Conservation (phyloP, 2,888 invertebrate genomes). For the Ophioninae sp. region DNA sequence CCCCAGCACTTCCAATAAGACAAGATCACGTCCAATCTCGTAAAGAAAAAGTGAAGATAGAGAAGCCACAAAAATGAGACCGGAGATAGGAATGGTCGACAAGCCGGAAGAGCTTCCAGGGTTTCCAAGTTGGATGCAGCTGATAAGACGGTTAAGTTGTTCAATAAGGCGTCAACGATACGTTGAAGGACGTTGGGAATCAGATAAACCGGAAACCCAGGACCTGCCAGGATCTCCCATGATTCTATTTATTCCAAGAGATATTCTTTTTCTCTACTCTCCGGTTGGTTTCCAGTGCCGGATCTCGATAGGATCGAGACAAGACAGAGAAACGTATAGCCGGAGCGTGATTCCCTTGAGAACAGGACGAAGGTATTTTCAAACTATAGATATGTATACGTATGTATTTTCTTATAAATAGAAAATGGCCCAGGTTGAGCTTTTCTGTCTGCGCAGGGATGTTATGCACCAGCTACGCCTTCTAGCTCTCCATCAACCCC, state of each 20-base stretch:
- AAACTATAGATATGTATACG: too few relatives aligned
- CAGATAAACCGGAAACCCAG: conserved; percentile 3
- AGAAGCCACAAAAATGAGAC: too few relatives aligned
- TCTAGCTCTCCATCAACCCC: neutral
- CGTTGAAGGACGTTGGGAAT: neutral
- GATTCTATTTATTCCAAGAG: neutral
- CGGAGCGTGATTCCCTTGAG: conserved; percentile 62
- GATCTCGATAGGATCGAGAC: conserved; percentile 46
- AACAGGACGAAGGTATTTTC: conserved; percentile 64
- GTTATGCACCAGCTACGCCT: conserved; percentile 22
- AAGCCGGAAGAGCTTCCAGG: too few relatives aligned
- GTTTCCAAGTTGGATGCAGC: neutral
- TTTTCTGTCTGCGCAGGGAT: conserved; percentile 51
- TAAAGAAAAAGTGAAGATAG: too few relatives aligned
- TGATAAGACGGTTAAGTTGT: neutral
- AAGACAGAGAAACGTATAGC: conserved; percentile 43
- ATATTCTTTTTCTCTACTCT: neutral
- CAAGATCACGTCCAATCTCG: too few relatives aligned
- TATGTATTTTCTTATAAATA: conserved; percentile 77
- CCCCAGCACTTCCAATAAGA: too few relatives aligned
- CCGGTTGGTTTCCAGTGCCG: neutral
- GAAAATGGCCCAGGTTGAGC: conserved; percentile 71
- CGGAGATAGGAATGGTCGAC: too few relatives aligned
- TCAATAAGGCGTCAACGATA: neutral
- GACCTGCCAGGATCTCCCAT: neutral